Evolutionary conservation across 2,797 vertebrate species (phyloP), one percentile per base, ranked within the genome.

Genomic region (Gadopsis marmoratus): DNA sequence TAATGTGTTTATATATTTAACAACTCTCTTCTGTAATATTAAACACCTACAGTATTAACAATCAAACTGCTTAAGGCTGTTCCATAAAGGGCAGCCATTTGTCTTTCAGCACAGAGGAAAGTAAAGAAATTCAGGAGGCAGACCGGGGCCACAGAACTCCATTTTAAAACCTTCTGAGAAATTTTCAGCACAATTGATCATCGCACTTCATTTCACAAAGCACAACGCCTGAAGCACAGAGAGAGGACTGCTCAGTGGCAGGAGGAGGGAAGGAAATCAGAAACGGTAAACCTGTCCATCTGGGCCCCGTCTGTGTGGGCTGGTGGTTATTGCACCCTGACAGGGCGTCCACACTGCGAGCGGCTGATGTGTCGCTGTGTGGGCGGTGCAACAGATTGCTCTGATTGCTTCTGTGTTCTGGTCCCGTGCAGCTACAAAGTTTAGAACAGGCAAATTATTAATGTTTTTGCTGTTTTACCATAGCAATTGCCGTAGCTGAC

Each of bases 161-260:
- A 89, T 90, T 91, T 93, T 79, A 90, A 39, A 91, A 92, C 86
- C 89, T 84, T 91, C 66, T n/a, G 83, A 88, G 88, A 90, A 88
- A 92, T 92, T 85, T 92, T 93, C 89, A 86, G 88, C 68, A 62
- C 92, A 90, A 91, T 90, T 94, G 93, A 94, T 94, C 91, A 93
- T 88, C 48, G 43, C 89, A 89, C 88, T 89, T 92, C 87, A 92
- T 89, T 93, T 93, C 91, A 86, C 88, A 62, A 70, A 88, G 82
- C 89, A 84, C 82, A 82, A 82, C 82, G 86, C 87, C 82, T 55
- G 81, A 66, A 86, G 80, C 64, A 4, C 23, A 41, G 61, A 53
- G 67, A 75, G 74, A 83, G 82, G 61, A 62, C 64, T 55, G 78
- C 63, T 85, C 41, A 0, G 80, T 35, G 75, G 83, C 84, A 79